Conservation (phyloP, 2,888 invertebrate species). For the Sesamia inferens region DNA sequence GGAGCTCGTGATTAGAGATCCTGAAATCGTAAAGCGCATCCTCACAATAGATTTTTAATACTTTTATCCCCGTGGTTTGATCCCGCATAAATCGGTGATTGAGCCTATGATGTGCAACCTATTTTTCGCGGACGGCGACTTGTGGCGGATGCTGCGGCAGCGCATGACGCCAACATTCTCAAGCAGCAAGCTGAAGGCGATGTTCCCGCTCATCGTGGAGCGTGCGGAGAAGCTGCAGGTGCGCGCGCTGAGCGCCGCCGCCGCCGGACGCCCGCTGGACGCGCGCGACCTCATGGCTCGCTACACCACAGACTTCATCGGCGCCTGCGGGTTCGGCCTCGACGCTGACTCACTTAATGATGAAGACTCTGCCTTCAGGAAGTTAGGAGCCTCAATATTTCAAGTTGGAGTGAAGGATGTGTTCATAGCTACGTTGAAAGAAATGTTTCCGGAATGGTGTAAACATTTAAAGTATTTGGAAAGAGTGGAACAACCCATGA, state of each 20-base stretch:
- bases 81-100: conserved; percentile 67
- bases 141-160: conserved; percentile 79
- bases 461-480: conserved; percentile 68
- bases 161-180: conserved; percentile 81
- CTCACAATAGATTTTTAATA: conserved; percentile 71
- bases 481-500: conserved; percentile 70
- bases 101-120: conserved; percentile 77
- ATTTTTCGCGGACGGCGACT: conserved; percentile 79
- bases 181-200: conserved; percentile 78
- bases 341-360: conserved; percentile 76
- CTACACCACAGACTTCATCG: conserved; percentile 80
- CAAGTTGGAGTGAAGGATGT: conserved; percentile 58
- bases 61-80: conserved; percentile 74
- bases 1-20: conserved; percentile 74
- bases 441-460: conserved; percentile 70
- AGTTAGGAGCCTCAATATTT: conserved; percentile 75
- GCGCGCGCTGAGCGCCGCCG: conserved; percentile 67
- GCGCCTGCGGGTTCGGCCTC: conserved; percentile 79
- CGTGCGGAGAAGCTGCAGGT: conserved; percentile 74
- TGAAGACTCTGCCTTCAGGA: conserved; percentile 76
- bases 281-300: conserved; percentile 81
- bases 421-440: conserved; percentile 68
- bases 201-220: conserved; percentile 80
- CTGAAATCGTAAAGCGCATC: conserved; percentile 72
- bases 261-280: conserved; percentile 65